Conservation (phyloP, 2,888 invertebrate genomes). For the Frankliniella fusca region DNA sequence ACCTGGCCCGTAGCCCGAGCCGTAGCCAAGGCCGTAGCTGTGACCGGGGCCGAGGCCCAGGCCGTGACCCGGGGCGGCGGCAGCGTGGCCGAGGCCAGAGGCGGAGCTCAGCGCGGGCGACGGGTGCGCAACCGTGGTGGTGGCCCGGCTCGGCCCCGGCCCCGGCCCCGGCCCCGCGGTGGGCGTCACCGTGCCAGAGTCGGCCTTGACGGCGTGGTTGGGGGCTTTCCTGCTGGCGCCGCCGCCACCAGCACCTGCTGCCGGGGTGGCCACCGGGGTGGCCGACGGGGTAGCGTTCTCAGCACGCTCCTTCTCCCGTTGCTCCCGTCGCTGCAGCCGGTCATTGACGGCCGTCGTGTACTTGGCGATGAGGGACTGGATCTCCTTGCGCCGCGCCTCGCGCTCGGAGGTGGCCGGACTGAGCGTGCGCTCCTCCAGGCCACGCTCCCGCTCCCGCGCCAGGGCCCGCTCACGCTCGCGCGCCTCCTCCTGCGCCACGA, state of each 20-base stretch:
- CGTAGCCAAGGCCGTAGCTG: not conserved
- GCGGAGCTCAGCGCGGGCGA: not conserved
- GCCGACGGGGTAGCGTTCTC: not conserved
- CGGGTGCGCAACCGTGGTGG: not conserved
- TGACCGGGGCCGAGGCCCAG: not conserved
- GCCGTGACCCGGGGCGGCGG: not conserved
- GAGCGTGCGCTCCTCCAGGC: not conserved
- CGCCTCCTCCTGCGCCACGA: slow-evolving; percentile 27
- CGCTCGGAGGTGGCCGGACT: slow-evolving; percentile 56
- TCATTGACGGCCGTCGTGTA: slow-evolving; percentile 71
- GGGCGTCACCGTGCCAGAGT: slow-evolving; percentile 34
- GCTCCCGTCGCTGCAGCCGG: slow-evolving; percentile 29
- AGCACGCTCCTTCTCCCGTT: slow-evolving; percentile 27
- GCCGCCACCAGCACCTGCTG: slow-evolving; percentile 39
- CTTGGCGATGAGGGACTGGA: slow-evolving; percentile 75
- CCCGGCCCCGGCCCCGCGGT: slow-evolving; percentile 26
- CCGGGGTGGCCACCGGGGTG: slow-evolving; percentile 33
- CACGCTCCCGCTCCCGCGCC: not conserved
- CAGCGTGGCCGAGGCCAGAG: too few relatives aligned
- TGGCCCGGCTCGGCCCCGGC: slow-evolving; percentile 21
- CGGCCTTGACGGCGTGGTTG: slow-evolving; percentile 30
- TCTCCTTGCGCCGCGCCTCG: slow-evolving; percentile 76
- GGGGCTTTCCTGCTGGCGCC: slow-evolving; percentile 40
- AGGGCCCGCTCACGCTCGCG: slow-evolving; percentile 27
- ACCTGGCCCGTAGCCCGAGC: not conserved